These are phyloP conservation scores for Stratiomys singularior DNA, from an alignment of 2,888 invertebrate species.

Conservation along the genomic window DNA sequence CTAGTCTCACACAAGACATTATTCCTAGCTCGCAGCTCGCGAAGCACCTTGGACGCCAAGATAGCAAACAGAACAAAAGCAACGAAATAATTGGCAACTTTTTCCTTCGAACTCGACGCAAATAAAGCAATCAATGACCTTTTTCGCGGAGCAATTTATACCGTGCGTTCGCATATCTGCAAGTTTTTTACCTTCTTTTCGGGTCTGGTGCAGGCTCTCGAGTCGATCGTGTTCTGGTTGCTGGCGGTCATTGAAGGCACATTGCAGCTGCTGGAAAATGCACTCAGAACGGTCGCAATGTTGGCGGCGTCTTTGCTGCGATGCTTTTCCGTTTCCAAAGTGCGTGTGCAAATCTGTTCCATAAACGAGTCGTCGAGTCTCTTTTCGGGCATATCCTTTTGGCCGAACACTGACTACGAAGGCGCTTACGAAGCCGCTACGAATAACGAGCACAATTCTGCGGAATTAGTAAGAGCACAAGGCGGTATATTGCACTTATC, in stretches of 20 bases:
- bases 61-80: conserved; percentile 7
- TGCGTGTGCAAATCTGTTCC: conserved; percentile 27
- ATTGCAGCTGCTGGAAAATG: conserved; percentile 8
- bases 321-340: neutral
- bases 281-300: neutral
- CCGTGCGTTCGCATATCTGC: neutral
- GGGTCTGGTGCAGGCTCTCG: conserved; percentile 76
- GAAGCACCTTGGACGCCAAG: neutral
- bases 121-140: conserved; percentile 43
- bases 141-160: neutral
- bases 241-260: conserved; percentile 54
- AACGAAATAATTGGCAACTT: conserved; percentile 24
- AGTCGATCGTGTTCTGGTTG: conserved; percentile 68
- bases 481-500: neutral
- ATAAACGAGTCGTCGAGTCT: conserved; percentile 30
- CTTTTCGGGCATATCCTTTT: conserved; percentile 45
- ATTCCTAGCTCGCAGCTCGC: neutral
- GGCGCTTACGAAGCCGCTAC: neutral
- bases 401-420: neutral
- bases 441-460: neutral
- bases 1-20: neutral
- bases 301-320: neutral
- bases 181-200: conserved; percentile 69
- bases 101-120: conserved; percentile 2
- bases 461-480: neutral